These are phyloP conservation scores for Hemibagrus guttatus DNA, from an alignment of 2,797 vertebrate genomes.

Conservation along the genomic window DNA sequence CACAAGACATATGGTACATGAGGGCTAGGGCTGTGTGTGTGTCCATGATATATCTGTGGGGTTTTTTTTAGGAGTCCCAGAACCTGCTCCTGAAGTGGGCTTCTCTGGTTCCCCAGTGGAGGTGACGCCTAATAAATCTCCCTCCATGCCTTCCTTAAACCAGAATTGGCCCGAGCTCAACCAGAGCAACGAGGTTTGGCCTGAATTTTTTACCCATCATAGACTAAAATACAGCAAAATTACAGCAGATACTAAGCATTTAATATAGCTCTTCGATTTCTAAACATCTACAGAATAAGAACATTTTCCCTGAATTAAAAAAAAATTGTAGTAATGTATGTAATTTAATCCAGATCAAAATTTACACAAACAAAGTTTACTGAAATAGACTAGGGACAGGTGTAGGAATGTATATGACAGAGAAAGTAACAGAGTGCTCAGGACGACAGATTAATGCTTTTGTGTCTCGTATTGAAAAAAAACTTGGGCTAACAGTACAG, in stretches of 20 bases:
- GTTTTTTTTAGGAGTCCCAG: conserved; percentile 79
- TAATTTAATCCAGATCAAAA: neutral
- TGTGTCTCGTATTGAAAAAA: neutral
- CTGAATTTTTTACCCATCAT: neutral
- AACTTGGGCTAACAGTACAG: neutral
- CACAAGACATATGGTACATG: neutral
- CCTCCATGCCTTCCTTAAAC: conserved; percentile 97
- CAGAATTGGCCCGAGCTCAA: conserved; percentile 99
- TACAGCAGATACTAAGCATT: neutral
- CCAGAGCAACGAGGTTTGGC: conserved; percentile 96
- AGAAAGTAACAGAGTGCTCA: neutral
- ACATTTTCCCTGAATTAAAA: too few species aligned
- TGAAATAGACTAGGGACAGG: neutral
- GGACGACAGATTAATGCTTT: neutral
- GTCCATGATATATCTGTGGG: neutral
- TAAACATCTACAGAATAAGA: neutral
- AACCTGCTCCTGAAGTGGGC: conserved; percentile 85
- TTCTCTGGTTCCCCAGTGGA: conserved; percentile 93
- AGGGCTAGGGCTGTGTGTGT: neutral
- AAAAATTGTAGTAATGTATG: neutral
- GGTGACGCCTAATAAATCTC: conserved; percentile 95
- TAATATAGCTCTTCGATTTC: neutral
- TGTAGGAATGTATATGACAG: neutral
- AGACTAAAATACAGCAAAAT: neutral
- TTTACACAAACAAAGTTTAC: neutral